These are phyloP conservation scores for Drosophila mimica DNA, from an alignment of 2,888 invertebrate species.

Conservation along the genomic window DNA sequence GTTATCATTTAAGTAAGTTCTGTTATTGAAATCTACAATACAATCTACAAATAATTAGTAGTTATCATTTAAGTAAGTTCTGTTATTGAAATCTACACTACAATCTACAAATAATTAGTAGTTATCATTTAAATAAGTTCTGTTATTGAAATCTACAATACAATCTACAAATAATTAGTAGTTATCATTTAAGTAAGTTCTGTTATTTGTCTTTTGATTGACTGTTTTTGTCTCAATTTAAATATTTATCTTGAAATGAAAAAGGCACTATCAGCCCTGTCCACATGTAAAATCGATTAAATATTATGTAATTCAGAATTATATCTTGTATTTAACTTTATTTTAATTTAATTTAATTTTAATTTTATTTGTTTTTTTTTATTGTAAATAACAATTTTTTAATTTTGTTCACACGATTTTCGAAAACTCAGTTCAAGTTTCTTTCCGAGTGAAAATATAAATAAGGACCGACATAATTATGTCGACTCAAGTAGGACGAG, in stretches of 20 bases:
- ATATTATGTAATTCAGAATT: neutral
- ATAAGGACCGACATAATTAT: neutral
- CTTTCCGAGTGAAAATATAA: neutral
- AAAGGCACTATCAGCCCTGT: too few relatives aligned
- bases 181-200: too few relatives aligned
- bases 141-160: neutral
- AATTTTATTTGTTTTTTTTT: neutral
- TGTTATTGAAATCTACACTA: too few relatives aligned
- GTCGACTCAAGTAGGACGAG: neutral
- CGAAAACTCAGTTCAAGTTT: neutral
- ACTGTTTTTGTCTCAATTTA: neutral
- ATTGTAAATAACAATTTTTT: too few relatives aligned
- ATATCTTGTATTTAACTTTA: neutral
- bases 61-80: too few relatives aligned
- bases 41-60: too few relatives aligned
- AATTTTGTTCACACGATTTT: neutral
- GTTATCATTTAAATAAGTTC: neutral
- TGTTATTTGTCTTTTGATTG: too few relatives aligned
- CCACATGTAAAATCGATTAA: too few relatives aligned
- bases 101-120: neutral
- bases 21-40: neutral
- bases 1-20: neutral
- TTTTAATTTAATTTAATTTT: rapidly evolving
- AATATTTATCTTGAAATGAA: neutral
- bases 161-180: too few relatives aligned